phyloP scores from a whole-genome alignment of 64 coral and sea anemone species.

The Catalaphyllia jardinei region DNA sequence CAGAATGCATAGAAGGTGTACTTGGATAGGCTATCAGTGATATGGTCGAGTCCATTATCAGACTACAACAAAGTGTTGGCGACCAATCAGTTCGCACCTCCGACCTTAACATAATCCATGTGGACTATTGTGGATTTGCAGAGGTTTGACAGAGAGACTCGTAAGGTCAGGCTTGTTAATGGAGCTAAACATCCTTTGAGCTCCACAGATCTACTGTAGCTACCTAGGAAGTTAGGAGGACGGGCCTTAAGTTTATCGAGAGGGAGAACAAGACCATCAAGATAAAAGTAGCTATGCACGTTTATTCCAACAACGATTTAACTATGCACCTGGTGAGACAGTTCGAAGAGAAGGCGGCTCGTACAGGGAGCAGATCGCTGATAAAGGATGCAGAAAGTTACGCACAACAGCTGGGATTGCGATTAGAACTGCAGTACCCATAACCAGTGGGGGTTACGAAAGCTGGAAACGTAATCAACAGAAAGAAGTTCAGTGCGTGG shows the following conservation, averaged over 20 bases:
- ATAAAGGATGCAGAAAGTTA: neutral
- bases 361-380: neutral
- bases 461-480: neutral
- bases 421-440: neutral
- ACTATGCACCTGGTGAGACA: neutral
- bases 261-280: conserved; percentile 10
- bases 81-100: neutral
- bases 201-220: conserved; percentile 5
- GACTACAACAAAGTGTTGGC: conserved; percentile 1
- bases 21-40: neutral
- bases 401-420: neutral
- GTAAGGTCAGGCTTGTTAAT: neutral
- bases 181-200: neutral
- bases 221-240: neutral
- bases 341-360: neutral
- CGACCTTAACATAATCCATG: neutral
- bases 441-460: neutral
- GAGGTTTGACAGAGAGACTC: neutral
- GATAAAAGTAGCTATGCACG: conserved; percentile 1
- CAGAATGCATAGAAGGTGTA: neutral
- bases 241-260: neutral
- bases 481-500: neutral
- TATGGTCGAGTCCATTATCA: conserved; percentile 5
- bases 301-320: conserved; percentile 6
- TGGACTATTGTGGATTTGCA: conserved; percentile 1